phyloP scores from a whole-genome alignment of 2,797 vertebrate species.

The Girardinus metallicus region DNA sequence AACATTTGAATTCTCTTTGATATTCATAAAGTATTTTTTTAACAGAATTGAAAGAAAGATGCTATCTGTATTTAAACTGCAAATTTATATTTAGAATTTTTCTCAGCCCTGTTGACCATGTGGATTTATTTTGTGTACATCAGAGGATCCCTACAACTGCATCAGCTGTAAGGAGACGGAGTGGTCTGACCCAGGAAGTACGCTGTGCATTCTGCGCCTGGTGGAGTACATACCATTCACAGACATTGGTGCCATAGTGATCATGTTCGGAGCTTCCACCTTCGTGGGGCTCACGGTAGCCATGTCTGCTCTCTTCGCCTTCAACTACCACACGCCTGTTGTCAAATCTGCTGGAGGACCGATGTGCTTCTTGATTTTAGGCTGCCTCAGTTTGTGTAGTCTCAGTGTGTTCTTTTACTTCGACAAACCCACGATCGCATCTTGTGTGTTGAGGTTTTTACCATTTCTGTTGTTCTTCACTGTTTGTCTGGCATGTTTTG shows the following conservation, averaged over 20 bases:
- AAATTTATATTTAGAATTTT: background rate
- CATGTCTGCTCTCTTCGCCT: slow-evolving; percentile 75
- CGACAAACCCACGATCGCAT: slow-evolving; percentile 69
- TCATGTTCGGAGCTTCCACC: slow-evolving; percentile 55
- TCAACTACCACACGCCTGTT: slow-evolving; percentile 82
- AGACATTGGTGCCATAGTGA: slow-evolving; percentile 62
- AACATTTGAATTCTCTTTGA: background rate
- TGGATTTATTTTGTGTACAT: slow-evolving; percentile 7
- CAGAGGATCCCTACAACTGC: slow-evolving; percentile 68
- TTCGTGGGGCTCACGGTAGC: slow-evolving; percentile 69
- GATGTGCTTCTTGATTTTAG: slow-evolving; percentile 87
- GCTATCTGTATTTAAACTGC: background rate
- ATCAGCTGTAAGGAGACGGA: slow-evolving; percentile 73
- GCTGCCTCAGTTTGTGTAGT: slow-evolving; percentile 71
- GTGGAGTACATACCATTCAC: slow-evolving; percentile 77
- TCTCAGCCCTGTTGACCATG: background rate
- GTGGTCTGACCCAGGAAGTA: slow-evolving; percentile 81
- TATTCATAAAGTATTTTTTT: background rate
- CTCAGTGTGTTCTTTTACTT: slow-evolving; percentile 83
- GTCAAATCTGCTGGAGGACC: slow-evolving; percentile 87
- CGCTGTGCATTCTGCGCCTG: slow-evolving; percentile 73
- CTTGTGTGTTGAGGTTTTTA: slow-evolving; percentile 73
- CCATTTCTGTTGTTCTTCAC: slow-evolving; percentile 79
- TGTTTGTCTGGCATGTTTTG: slow-evolving; percentile 83
- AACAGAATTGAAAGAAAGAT: background rate